Evolutionary conservation across 1,140 invertebrate species (phyloP), one percentile per base, ranked within the genome.

Genomic region (Elysia chlorotica): DNA sequence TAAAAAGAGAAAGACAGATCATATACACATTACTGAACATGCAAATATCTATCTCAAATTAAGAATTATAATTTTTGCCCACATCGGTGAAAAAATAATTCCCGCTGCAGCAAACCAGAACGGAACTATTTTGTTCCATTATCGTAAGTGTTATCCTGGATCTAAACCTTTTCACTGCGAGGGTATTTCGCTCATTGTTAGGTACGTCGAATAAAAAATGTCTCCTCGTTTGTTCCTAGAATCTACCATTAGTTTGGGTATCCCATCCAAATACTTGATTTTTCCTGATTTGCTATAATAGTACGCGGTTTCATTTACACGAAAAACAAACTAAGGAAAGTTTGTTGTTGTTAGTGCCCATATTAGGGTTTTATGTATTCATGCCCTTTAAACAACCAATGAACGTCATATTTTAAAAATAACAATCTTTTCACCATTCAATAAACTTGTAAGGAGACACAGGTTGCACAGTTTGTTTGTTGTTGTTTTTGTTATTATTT

Each of bases 261-360:
- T 14, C 41, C n/a, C 41, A 14, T 48, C 14, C 14, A 14, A 48
- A 14, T 48, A 48, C 14, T 48, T 48, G n/a, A 10, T n/a, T 59
- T 59, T 28, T 62, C 19, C 4, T 62, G 59, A 4, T 2, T 31
- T 28, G 31, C 19, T 6, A 21, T 23, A 35, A 62, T 31, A 21
- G 21, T 62, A 35, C 31, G 28, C 31, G 23, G 61, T 62, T 30
- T 28, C 28, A 14, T 68, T 33, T 41, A 4, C 53, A 6, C 19
- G 30, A 23, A 36, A 37, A 69, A 21, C n/a, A 31, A 36, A 38
- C 31, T 5, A 1, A 30, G 1, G n/a, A 41, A 65, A 65, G 33
- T 65, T 65, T 41, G 63, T 69, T 69, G 25, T 69, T 59, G 54
- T 68, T 23, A 69, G 31, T 59, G 59, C 31, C 67, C 67, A 59